Conservation (phyloP, 2,888 invertebrate species). For the Drosophila neonasuta region DNA sequence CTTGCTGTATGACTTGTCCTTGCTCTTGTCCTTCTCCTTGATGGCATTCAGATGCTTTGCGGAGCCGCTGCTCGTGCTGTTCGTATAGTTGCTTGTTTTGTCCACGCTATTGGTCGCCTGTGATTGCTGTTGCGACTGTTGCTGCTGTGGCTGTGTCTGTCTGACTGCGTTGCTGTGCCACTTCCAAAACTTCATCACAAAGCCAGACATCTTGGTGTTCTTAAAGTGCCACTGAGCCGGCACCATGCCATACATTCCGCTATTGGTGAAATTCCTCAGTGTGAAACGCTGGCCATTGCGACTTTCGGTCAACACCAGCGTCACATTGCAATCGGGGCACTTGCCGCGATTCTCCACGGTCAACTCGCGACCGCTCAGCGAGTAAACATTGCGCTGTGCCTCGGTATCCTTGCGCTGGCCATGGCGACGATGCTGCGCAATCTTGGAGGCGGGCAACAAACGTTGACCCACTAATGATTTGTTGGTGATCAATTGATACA, state of each 20-base stretch:
- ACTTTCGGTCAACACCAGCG: conserved; percentile 84
- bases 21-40: conserved; percentile 64
- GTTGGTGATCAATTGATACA: conserved; percentile 82
- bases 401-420: conserved; percentile 85
- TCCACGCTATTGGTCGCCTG: conserved; percentile 35
- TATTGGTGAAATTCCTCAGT: conserved; percentile 85
- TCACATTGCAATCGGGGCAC: conserved; percentile 88
- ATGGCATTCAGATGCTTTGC: conserved; percentile 56
- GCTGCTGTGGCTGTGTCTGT: conserved; percentile 15
- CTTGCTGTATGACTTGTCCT: conserved; percentile 41
- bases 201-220: conserved; percentile 86
- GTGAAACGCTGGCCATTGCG: conserved; percentile 84
- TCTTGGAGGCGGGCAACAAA: conserved; percentile 79
- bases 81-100: conserved; percentile 34
- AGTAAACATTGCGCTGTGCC: conserved; percentile 84
- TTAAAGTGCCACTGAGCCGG: conserved; percentile 86
- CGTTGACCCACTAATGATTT: conserved; percentile 78
- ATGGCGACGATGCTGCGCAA: conserved; percentile 83
- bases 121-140: conserved; percentile 36
- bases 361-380: conserved; percentile 86
- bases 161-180: conserved; percentile 83
- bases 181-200: conserved; percentile 92
- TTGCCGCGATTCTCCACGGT: conserved; percentile 87
- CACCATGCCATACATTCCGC: conserved; percentile 87
- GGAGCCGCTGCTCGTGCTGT: conserved; percentile 36